Percentiles rank a stretch among this genome's conserved stretches.
Evolutionary conservation across 2,797 vertebrate species (phyloP).

Genomic region (Anisognathus igniventris): DNA sequence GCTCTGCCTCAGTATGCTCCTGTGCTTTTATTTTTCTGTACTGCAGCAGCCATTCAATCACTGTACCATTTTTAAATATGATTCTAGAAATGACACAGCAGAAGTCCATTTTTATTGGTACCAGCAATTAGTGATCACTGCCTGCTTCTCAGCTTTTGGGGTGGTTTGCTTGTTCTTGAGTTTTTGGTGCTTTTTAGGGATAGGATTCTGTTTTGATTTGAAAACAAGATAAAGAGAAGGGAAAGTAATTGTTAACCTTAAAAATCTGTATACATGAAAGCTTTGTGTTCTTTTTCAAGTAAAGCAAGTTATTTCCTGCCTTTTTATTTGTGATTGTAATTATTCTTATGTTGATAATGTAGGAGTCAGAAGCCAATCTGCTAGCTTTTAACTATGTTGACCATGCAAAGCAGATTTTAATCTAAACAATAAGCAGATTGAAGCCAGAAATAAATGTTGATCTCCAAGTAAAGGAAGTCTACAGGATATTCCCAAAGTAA

Average conservation of each 20-base stretch:
- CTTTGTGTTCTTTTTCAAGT: not conserved
- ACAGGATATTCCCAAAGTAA: not conserved
- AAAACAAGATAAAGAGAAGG: not conserved
- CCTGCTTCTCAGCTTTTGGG: not conserved
- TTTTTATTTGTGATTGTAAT: conserved; percentile 16
- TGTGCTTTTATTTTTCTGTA: not conserved
- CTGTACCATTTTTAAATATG: not conserved
- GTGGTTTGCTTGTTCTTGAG: not conserved
- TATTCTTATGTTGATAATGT: not conserved
- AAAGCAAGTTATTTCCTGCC: conserved; percentile 31
- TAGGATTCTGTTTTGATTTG: not conserved
- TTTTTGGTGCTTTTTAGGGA: not conserved
- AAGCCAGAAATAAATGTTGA: conserved; percentile 6
- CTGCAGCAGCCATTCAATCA: not conserved
- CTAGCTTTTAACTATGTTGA: conserved; percentile 3
- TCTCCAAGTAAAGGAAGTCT: not conserved
- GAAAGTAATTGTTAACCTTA: not conserved
- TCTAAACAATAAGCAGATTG: conserved; percentile 25
- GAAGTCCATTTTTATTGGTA: not conserved
- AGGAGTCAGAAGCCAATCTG: not conserved
- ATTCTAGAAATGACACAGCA: not conserved
- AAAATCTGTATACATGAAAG: not conserved
- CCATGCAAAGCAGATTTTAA: conserved; percentile 11
- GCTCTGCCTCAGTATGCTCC: not conserved
- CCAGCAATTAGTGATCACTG: not conserved